phyloP scores from a whole-genome alignment of 2,113 vertebrate genomes.

The Tenebrosternarchus preto region DNA sequence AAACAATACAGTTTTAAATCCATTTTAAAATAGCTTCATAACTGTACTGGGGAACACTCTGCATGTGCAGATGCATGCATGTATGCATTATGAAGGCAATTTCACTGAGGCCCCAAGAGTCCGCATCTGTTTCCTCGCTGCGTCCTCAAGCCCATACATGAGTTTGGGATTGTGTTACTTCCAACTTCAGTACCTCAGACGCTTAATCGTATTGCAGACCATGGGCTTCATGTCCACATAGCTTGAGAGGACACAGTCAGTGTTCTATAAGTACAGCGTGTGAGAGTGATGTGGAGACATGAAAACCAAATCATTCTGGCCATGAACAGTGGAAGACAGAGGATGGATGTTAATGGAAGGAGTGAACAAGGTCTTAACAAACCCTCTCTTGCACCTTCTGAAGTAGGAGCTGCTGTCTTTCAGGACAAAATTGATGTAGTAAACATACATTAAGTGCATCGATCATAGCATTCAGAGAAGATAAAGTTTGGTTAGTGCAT shows the following conservation, averaged over 20 bases:
- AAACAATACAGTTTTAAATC: not conserved
- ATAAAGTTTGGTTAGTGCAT: not conserved
- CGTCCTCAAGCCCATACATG: not conserved
- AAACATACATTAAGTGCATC: too few relatives aligned
- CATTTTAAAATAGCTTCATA: too few relatives aligned
- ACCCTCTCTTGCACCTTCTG: too few relatives aligned
- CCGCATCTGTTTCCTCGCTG: not conserved
- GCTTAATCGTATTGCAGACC: not conserved
- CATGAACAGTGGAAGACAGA: not conserved
- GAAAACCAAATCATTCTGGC: not conserved
- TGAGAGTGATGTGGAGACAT: not conserved
- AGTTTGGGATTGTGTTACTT: not conserved
- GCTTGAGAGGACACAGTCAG: too few relatives aligned
- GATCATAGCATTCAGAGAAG: not conserved
- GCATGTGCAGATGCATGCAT: not conserved
- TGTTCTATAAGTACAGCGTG: too few relatives aligned
- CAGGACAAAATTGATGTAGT: not conserved
- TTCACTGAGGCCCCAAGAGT: not conserved
- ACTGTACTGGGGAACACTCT: not conserved
- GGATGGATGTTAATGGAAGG: not conserved
- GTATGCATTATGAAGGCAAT: not conserved
- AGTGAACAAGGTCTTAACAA: not conserved
- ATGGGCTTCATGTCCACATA: not conserved
- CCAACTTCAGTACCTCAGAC: not conserved
- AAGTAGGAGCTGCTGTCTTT: not conserved